A percentile compares a stretch with the other conserved stretches of the same genome.
Conservation (phyloP, 2,888 invertebrate species). For the Maniola hyperantus region DNA sequence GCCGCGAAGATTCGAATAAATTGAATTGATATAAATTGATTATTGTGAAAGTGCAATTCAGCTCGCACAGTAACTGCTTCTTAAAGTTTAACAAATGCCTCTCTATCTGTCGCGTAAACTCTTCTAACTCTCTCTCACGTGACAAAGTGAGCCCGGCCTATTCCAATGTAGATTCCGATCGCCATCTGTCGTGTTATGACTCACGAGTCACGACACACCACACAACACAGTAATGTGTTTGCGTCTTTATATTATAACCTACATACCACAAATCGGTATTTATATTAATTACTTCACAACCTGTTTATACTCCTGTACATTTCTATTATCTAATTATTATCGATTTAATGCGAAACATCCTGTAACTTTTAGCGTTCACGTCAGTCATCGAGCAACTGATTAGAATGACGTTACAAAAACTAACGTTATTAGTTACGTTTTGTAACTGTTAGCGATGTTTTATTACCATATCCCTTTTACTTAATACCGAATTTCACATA, state of each 20-base stretch:
- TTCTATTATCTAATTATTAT: background rate
- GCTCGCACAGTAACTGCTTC: too few species aligned
- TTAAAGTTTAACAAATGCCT: too few species aligned
- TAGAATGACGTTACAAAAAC: background rate
- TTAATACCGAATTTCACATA: slow-evolving; percentile 24
- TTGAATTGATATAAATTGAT: too few species aligned
- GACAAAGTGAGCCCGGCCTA: too few species aligned
- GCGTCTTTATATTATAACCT: background rate
- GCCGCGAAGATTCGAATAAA: too few species aligned
- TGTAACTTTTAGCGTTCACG: background rate
- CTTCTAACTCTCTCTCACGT: too few species aligned
- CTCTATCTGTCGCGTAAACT: too few species aligned
- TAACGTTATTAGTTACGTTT: background rate
- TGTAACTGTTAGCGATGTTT: background rate
- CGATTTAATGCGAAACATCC: background rate
- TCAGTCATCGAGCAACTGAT: background rate
- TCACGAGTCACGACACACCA: background rate
- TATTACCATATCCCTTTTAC: slow-evolving; percentile 5
- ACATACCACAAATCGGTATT: background rate
- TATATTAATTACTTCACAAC: slow-evolving; percentile 15
- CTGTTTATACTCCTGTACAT: slow-evolving; percentile 7
- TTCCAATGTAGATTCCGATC: background rate
- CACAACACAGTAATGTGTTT: background rate
- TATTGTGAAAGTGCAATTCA: too few species aligned
- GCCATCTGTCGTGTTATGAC: background rate